Evolutionary conservation across 2,797 vertebrate species (phyloP).

Genomic region (Hydrophis major): DNA sequence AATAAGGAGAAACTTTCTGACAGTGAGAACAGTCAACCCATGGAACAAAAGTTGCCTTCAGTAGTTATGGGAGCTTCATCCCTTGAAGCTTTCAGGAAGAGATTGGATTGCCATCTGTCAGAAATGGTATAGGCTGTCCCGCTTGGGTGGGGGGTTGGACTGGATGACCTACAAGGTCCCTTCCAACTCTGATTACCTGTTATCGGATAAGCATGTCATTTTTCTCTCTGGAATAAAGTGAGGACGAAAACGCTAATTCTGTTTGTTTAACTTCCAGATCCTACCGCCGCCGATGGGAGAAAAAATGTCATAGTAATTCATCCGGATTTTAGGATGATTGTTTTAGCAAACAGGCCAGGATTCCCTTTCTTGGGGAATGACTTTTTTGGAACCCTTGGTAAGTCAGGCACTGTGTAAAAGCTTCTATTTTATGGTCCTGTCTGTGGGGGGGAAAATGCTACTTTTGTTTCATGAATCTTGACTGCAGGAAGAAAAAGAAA

Average conservation of each 20-base stretch:
- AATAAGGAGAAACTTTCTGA: too few relatives aligned
- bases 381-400: slow-evolving; percentile 96
- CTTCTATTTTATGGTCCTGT: neutral
- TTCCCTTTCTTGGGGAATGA: slow-evolving; percentile 98
- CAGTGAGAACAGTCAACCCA: too few relatives aligned
- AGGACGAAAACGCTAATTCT: slow-evolving; percentile 42
- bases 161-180: too few relatives aligned
- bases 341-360: slow-evolving; percentile 93
- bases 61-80: too few relatives aligned
- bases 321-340: slow-evolving; percentile 96
- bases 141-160: too few relatives aligned
- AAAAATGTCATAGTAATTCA: slow-evolving; percentile 85
- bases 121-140: too few relatives aligned
- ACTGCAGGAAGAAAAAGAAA: neutral
- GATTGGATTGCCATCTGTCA: too few relatives aligned
- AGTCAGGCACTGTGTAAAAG: slow-evolving; percentile 30
- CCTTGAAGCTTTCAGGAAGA: too few relatives aligned
- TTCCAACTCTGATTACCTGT: too few relatives aligned
- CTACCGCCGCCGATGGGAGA: slow-evolving; percentile 69
- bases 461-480: slow-evolving; percentile 17
- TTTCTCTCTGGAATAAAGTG: slow-evolving; percentile 26
- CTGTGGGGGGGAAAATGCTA: neutral
- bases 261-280: slow-evolving; percentile 72
- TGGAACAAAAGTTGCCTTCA: too few relatives aligned
- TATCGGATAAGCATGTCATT: neutral